Evolutionary conservation across 23 tunicate species (phyloP).

Genomic region (Ascidia mentula): DNA sequence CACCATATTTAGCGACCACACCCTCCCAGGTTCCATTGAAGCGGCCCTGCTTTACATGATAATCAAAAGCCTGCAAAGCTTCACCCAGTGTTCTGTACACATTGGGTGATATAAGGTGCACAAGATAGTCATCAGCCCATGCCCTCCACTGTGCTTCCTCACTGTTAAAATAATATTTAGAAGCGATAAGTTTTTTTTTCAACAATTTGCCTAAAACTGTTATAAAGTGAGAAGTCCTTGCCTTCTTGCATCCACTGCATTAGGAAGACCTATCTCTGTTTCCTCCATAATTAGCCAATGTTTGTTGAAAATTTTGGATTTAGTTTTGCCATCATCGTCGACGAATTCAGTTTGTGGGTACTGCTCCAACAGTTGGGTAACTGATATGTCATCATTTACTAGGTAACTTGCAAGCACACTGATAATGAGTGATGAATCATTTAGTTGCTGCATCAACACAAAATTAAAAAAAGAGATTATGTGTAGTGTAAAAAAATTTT

Average conservation of each 20-base stretch:
- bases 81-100: slow-evolving; percentile 80
- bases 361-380: slow-evolving; percentile 27
- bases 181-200: too few relatives aligned
- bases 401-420: slow-evolving; percentile 69
- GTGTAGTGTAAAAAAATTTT: neutral
- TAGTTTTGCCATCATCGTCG: slow-evolving; percentile 58
- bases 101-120: slow-evolving; percentile 91
- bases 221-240: neutral
- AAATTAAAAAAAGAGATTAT: neutral
- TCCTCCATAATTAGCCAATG: slow-evolving; percentile 63
- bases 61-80: slow-evolving; percentile 80
- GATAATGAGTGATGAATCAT: slow-evolving; percentile 86
- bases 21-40: slow-evolving; percentile 94
- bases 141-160: slow-evolving; percentile 83
- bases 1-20: slow-evolving; percentile 65
- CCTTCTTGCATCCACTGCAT: slow-evolving; percentile 60
- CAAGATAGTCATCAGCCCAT: slow-evolving; percentile 89
- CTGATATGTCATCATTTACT: slow-evolving; percentile 24
- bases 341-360: slow-evolving; percentile 43
- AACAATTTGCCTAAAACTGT: too few relatives aligned
- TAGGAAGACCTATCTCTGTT: neutral
- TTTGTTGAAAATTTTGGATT: slow-evolving; percentile 54
- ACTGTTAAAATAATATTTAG: slow-evolving; percentile 18
- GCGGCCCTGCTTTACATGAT: slow-evolving; percentile 79
- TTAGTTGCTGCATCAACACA: slow-evolving; percentile 45